Conservation (phyloP, 2,113 vertebrate genomes). For the Tupaia tana region DNA sequence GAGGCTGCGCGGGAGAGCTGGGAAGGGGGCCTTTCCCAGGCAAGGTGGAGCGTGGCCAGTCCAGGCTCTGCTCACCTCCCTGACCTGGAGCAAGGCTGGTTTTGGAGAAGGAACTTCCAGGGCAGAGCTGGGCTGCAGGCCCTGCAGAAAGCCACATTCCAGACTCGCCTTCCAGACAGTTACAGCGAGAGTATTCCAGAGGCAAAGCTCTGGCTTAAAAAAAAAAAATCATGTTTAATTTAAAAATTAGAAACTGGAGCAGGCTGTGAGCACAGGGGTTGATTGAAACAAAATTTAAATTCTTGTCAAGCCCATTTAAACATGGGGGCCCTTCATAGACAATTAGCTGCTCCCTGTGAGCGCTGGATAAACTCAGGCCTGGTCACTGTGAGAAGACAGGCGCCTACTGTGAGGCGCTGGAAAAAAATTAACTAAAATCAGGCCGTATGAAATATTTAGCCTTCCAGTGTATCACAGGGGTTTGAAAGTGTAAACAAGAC, state of each 20-base stretch:
- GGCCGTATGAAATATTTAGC: constrained; percentile 89
- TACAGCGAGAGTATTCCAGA: constrained; percentile 56
- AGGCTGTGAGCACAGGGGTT: constrained; percentile 90
- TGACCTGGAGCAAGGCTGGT: neutral
- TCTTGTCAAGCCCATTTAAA: constrained; percentile 92
- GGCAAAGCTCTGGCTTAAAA: constrained; percentile 72
- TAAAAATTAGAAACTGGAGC: constrained; percentile 92
- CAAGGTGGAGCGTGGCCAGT: neutral
- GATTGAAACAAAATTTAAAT: constrained; percentile 92
- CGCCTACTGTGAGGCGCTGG: constrained; percentile 84
- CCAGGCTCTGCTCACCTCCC: constrained; percentile 10
- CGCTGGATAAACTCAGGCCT: constrained; percentile 86
- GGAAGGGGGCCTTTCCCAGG: neutral
- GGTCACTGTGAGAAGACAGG: constrained; percentile 86
- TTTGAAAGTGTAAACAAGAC: constrained; percentile 97
- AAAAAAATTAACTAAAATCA: constrained; percentile 89
- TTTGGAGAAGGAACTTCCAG: constrained; percentile 65
- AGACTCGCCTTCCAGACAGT: constrained; percentile 50
- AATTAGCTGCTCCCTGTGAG: constrained; percentile 91
- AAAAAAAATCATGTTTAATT: constrained; percentile 87
- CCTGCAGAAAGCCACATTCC: neutral
- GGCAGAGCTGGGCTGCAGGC: neutral
- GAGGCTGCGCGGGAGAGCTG: neutral
- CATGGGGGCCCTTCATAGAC: constrained; percentile 91
- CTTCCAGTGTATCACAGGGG: constrained; percentile 88